Percentiles rank a stretch among this genome's conserved stretches.
phyloP scores from a whole-genome alignment of 2,888 invertebrate species.

The Lasioglossum lativentre region DNA sequence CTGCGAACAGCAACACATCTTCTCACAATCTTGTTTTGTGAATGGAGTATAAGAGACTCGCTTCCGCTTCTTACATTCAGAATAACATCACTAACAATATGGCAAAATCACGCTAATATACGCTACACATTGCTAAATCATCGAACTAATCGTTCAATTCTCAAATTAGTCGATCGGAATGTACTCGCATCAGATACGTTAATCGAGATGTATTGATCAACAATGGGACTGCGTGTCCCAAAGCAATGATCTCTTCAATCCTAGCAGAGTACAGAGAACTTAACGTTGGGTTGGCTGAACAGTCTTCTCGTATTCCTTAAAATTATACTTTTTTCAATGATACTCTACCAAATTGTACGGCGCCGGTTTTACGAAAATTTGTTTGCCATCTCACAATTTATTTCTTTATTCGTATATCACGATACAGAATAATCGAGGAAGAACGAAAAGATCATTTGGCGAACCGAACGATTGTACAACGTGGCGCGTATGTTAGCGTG shows the following conservation, averaged over 20 bases:
- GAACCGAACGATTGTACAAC: background rate
- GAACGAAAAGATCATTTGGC: background rate
- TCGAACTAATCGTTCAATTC: background rate
- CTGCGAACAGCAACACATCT: background rate
- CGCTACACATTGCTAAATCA: conserved; percentile 4
- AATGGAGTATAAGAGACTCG: conserved; percentile 36
- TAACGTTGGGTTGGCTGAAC: background rate
- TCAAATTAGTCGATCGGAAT: background rate
- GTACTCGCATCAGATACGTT: background rate
- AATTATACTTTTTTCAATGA: background rate
- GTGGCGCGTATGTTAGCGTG: conserved; percentile 47
- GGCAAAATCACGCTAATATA: conserved; percentile 41
- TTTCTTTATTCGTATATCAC: background rate
- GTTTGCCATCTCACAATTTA: no score
- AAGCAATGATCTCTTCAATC: background rate
- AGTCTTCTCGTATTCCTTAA: background rate
- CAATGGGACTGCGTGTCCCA: background rate
- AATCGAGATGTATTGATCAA: background rate
- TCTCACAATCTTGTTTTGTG: conserved; percentile 20
- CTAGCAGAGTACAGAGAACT: conserved; percentile 7
- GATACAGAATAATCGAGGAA: background rate
- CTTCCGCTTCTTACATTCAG: conserved; percentile 57
- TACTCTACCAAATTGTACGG: background rate
- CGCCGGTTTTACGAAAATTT: no score
- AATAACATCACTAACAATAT: conserved; percentile 40